phyloP scores from a whole-genome alignment of 2,888 invertebrate genomes.

The Pasiphila rectangulata region DNA sequence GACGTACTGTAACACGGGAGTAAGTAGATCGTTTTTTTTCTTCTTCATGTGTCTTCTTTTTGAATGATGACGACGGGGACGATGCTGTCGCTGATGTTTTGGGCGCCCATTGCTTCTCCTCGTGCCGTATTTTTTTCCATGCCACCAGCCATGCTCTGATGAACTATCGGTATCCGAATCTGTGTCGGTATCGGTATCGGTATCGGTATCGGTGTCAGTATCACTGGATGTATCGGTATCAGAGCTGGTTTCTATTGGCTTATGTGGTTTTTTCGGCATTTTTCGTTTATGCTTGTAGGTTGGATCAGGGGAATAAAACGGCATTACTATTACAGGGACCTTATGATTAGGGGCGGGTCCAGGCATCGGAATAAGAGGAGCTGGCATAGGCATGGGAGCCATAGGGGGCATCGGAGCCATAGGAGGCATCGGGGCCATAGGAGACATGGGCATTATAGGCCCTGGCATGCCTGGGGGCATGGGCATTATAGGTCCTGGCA shows the following conservation, averaged over 20 bases:
- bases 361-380: conserved; percentile 35
- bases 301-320: conserved; percentile 66
- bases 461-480: conserved; percentile 33
- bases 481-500: conserved; percentile 30
- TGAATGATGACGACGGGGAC: conserved; percentile 28
- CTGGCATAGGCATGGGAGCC: conserved; percentile 29
- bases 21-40: conserved; percentile 44
- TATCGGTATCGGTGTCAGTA: conserved; percentile 10
- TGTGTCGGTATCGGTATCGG: conserved; percentile 40
- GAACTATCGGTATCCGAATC: conserved; percentile 36
- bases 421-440: conserved; percentile 22
- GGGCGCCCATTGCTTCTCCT: conserved; percentile 35
- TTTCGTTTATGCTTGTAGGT: conserved; percentile 34
- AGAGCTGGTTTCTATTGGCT: conserved; percentile 8
- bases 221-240: conserved; percentile 8
- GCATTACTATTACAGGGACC: conserved; percentile 72
- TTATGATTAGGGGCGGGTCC: conserved; percentile 50
- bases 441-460: conserved; percentile 32
- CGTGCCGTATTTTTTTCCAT: conserved; percentile 27
- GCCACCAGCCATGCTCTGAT: conserved; percentile 48
- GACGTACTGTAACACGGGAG: conserved; percentile 67
- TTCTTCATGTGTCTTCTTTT: conserved; percentile 36
- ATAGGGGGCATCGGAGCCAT: conserved; percentile 34
- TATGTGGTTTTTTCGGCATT: conserved; percentile 14
- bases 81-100: neutral